Evolutionary conservation across 2,888 invertebrate genomes (phyloP).

Genomic region (Volucella bombylans): DNA sequence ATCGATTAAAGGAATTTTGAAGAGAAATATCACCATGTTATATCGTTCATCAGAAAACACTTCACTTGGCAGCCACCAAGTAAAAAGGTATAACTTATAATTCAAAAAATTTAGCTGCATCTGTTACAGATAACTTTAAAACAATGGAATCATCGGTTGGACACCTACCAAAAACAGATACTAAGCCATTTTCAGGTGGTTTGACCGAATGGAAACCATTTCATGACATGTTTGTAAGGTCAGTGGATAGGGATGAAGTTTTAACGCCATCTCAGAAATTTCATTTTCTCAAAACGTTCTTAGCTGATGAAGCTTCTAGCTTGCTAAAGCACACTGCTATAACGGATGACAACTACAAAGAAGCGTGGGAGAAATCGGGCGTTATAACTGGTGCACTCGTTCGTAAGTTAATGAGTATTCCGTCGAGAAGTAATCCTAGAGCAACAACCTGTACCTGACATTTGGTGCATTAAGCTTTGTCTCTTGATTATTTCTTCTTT

Average conservation of each 20-base stretch:
- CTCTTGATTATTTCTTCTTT: too few species aligned
- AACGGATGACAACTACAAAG: slow-evolving; percentile 1
- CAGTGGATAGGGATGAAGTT: not conserved
- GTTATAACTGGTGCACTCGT: slow-evolving; percentile 1
- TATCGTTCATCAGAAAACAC: too few species aligned
- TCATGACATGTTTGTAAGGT: slow-evolving; percentile 11
- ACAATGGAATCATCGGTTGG: not conserved
- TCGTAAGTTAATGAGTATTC: not conserved
- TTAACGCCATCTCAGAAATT: not conserved
- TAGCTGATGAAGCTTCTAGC: not conserved
- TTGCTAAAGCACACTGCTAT: slow-evolving; percentile 9
- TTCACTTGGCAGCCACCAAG: too few species aligned
- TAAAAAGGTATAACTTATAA: too few species aligned
- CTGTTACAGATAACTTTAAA: too few species aligned
- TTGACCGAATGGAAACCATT: slow-evolving; percentile 6
- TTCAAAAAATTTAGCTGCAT: too few species aligned
- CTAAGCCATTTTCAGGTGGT: slow-evolving; percentile 11
- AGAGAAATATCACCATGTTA: too few species aligned
- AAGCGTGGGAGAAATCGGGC: slow-evolving; percentile 4
- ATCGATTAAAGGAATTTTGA: too few species aligned
- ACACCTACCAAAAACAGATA: not conserved
- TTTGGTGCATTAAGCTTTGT: too few species aligned
- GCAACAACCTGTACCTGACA: slow-evolving; percentile 1
- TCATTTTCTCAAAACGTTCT: too few species aligned
- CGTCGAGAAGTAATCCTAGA: not conserved